Percentiles rank a stretch among this genome's conserved stretches.
These are phyloP conservation scores for Platyscapa corneri DNA, from an alignment of 1,140 invertebrate genomes.

Conservation along the genomic window DNA sequence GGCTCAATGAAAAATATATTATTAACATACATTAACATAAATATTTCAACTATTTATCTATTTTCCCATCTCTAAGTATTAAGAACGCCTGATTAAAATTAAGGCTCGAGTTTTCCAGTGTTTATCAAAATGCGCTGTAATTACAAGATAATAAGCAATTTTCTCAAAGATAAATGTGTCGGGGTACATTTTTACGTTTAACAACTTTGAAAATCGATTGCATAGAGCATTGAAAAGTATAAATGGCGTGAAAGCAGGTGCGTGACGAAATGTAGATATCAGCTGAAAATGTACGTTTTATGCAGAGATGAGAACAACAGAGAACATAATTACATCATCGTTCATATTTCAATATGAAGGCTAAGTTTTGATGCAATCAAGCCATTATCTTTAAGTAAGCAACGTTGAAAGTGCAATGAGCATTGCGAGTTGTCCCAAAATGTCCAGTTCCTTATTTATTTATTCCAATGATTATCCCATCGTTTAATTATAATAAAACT, in stretches of 20 bases:
- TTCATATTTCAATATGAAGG: not conserved
- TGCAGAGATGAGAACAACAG: not conserved
- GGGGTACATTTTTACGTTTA: not conserved
- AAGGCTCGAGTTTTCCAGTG: not conserved
- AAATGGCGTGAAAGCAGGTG: too few relatives aligned
- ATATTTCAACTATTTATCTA: not conserved
- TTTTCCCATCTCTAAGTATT: not conserved
- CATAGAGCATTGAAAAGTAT: too few relatives aligned
- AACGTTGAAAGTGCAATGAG: not conserved
- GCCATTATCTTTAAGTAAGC: not conserved
- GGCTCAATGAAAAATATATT: not conserved
- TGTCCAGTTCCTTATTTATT: not conserved
- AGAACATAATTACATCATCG: not conserved
- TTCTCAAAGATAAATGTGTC: not conserved
- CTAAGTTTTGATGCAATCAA: not conserved
- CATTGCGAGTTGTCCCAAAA: not conserved
- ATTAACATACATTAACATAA: constrained; percentile 19
- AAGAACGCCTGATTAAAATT: constrained; percentile 1
- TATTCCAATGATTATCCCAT: not conserved
- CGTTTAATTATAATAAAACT: not conserved
- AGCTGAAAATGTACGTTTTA: not conserved
- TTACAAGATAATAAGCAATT: not conserved
- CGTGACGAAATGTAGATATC: not conserved
- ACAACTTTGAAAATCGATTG: too few relatives aligned
- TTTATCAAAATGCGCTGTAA: not conserved